Evolutionary conservation across 1,140 invertebrate species (phyloP), one percentile per base, ranked within the genome.

Genomic region (Drosophila sturtevanti): DNA sequence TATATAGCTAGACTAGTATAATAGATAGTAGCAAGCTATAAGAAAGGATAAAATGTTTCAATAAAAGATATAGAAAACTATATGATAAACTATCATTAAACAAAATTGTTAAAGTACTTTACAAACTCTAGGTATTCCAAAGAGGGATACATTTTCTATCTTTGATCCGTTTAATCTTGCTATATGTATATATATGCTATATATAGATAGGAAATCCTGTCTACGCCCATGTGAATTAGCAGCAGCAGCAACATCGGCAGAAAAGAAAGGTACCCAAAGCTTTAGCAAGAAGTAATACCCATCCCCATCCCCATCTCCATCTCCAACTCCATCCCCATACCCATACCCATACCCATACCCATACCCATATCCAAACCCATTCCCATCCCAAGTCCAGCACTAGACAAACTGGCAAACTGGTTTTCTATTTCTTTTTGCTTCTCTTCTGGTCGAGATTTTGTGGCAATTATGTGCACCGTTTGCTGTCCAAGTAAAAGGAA

Each of bases 381-480:
- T 73, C 69, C 61, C 22, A 73, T 65, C 70, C 38, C 5, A 38
- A 56, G 38, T 44, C 41, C 72, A 66, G 63, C 58, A 37, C 54
- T 60, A 64, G 48, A 16, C 41, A 48, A 48, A 31, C 27, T 51
- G 34, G 31, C 35, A 76, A 76, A 76, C 72, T 69, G 72, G 72
- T 76, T 76, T 71, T 37, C 34, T 27, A 75, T 34, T 58, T 62
- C 41, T 51, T 67, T 67, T 75, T 27, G 51, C 67, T 68, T 86
- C 81, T 79, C 64, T 55, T 68, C 44, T 82, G 84, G 79, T 71
- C 79, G 79, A 87, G 84, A 87, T 89, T 79, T 56, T 81, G 71
- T 80, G 76, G 82, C 82, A 82, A 89, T 81, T 89, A 87, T 76
- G 82, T 76, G 82, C 79, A 78, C 75, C 82, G 84, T 79, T 82